Conservation (phyloP, 1,140 invertebrate species). For the Drosophila lacertosa region DNA sequence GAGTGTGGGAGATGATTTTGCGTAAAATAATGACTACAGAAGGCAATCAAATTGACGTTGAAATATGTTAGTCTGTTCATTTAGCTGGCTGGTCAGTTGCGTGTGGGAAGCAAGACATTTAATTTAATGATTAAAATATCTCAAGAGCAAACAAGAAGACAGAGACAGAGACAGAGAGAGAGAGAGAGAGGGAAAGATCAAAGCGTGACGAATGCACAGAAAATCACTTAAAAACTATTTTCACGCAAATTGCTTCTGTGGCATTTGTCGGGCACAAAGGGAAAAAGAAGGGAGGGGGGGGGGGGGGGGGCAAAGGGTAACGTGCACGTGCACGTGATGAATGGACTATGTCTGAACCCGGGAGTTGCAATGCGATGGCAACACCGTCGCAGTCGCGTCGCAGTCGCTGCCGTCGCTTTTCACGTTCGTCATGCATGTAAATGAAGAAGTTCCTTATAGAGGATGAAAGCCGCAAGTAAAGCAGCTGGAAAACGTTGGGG, state of each 20-base stretch:
- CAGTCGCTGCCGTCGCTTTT: no score
- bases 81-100: not conserved
- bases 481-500: slow-evolving; percentile 7
- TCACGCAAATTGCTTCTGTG: slow-evolving; percentile 59
- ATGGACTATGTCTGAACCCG: slow-evolving; percentile 52
- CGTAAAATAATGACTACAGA: slow-evolving; percentile 1
- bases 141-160: not conserved
- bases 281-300: not conserved
- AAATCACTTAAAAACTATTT: slow-evolving; percentile 73
- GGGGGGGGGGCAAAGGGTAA: not conserved
- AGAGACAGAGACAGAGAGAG: not conserved
- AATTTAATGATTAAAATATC: slow-evolving; percentile 56
- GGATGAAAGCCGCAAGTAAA: slow-evolving; percentile 8
- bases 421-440: slow-evolving; percentile 75
- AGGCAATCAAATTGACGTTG: slow-evolving; percentile 17
- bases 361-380: not conserved
- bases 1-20: slow-evolving; percentile 8
- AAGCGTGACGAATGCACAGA: slow-evolving; percentile 22
- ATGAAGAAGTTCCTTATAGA: slow-evolving; percentile 65
- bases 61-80: slow-evolving; percentile 10
- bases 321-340: slow-evolving; percentile 69
- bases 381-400: slow-evolving; percentile 15
- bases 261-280: not conserved
- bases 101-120: slow-evolving; percentile 5
- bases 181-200: not conserved